These are phyloP conservation scores for Lasiurus cinereus DNA, from an alignment of 2,113 vertebrate species.

Conservation along the genomic window DNA sequence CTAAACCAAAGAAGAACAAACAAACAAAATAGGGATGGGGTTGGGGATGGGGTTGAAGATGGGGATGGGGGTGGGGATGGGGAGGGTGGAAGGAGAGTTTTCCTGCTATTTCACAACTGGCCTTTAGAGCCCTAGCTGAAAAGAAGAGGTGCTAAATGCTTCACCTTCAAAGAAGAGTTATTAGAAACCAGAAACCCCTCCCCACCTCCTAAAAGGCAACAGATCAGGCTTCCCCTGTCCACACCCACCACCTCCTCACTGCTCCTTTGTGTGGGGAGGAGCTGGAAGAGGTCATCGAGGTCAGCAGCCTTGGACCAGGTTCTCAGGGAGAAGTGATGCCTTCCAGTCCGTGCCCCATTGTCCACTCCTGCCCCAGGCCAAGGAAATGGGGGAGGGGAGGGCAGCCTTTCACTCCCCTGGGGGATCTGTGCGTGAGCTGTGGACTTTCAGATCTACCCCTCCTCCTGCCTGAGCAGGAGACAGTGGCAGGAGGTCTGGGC, in stretches of 20 bases:
- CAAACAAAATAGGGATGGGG: too few relatives aligned
- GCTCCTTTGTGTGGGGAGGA: not conserved
- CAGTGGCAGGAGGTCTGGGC: not conserved
- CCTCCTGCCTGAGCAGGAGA: not conserved
- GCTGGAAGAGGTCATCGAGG: too few relatives aligned
- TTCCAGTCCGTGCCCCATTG: not conserved
- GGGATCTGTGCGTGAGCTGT: not conserved
- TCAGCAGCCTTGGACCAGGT: not conserved
- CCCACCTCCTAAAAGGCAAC: not conserved
- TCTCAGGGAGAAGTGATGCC: not conserved
- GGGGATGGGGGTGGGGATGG: too few relatives aligned
- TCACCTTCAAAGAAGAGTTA: not conserved
- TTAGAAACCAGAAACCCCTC: not conserved
- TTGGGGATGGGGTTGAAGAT: too few relatives aligned
- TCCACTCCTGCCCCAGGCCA: not conserved
- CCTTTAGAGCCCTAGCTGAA: not conserved
- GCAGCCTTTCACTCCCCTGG: not conserved
- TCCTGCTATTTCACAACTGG: not conserved
- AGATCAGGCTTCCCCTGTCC: not conserved
- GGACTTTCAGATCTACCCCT: not conserved
- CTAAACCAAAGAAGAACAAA: not conserved
- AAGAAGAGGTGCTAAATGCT: not conserved
- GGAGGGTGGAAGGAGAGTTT: not conserved
- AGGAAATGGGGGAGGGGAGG: not conserved
- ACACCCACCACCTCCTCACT: not conserved